A percentile compares a stretch with the other conserved stretches of the same genome.
Evolutionary conservation across 1,140 invertebrate genomes (phyloP).

Genomic region (Drosophila tristis): DNA sequence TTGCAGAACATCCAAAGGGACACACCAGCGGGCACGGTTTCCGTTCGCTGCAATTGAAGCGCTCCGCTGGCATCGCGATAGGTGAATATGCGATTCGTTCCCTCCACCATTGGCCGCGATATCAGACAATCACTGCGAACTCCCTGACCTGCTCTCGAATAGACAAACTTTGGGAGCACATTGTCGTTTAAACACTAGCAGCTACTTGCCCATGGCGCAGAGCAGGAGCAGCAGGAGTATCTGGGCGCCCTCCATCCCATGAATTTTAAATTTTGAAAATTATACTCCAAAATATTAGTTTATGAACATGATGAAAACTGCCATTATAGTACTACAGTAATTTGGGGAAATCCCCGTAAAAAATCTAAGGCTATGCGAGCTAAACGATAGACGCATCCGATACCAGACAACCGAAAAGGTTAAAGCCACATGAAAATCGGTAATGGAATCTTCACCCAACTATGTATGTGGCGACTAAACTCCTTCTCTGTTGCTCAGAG

Average conservation of each 20-base stretch:
- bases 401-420: too few relatives aligned
- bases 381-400: too few relatives aligned
- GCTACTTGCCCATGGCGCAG: conserved; percentile 13
- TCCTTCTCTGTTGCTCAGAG: too few relatives aligned
- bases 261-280: conserved; percentile 11
- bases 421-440: not conserved
- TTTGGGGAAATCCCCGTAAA: not conserved
- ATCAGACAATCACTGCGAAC: conserved; percentile 35
- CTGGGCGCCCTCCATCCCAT: conserved; percentile 6
- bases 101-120: conserved; percentile 27
- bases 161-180: not conserved
- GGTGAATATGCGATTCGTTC: conserved; percentile 52
- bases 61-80: conserved; percentile 48
- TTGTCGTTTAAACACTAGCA: rapidly evolving
- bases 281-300: not conserved
- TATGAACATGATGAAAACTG: too few relatives aligned
- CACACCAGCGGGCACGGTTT: conserved; percentile 47
- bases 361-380: not conserved
- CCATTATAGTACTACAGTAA: not conserved
- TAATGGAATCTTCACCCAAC: not conserved
- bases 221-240: not conserved
- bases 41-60: conserved; percentile 44
- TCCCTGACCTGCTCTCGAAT: not conserved
- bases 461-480: too few relatives aligned
- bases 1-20: conserved; percentile 48